Base-by-base conservation (phyloP, 2,888 invertebrate species). In the Troides oblongomaculatus region DNA sequence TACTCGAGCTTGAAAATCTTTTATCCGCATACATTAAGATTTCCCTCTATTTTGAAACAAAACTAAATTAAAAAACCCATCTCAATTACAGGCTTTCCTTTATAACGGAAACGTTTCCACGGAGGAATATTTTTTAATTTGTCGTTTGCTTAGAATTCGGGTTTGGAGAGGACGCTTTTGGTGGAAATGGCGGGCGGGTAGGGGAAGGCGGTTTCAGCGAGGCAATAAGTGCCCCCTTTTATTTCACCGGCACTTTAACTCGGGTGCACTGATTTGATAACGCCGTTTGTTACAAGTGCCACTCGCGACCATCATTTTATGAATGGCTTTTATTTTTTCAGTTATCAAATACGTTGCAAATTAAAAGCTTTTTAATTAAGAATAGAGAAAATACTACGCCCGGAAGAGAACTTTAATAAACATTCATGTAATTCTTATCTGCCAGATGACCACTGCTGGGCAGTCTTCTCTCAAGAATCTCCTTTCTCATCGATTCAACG, bases 241-340 rank as follows among this genome's bases (percentile, higher is more conserved):
- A 89, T 90, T 91, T 88, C 88, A 89, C 89, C 86, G 90, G 86
- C 86, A 87, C 89, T 90, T 89, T 87, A 90, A 89, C 88, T 87
- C 82, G 87, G 89, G 87, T 89, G 92, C 90, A 90, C 85, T 91
- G 92, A 91, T 92, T 92, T 91, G 91, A 91, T 91, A 92, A 91
- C 89, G 85, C 88, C 90, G 89, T 91, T 91, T 90, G 90, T 90
- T 90, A 86, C 87, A 85, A 91, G 90, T 81, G 83, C 84, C 83
- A 83, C 85, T 87, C 81, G 81, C 78, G 79, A 81, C 84, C 84
- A 87, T 85, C 85, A 84, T 85, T 87, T 83, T 78, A 76, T 78
- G 81, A 82, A 78, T 79, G 75, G 73, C 80, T 87, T 86, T 84
- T 85, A 85, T 10, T 39, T 83, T 76, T n/a, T 30, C 53, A 43